These are phyloP conservation scores for Pelmatolapia mariae DNA, from an alignment of 2,113 vertebrate species.

Conservation along the genomic window DNA sequence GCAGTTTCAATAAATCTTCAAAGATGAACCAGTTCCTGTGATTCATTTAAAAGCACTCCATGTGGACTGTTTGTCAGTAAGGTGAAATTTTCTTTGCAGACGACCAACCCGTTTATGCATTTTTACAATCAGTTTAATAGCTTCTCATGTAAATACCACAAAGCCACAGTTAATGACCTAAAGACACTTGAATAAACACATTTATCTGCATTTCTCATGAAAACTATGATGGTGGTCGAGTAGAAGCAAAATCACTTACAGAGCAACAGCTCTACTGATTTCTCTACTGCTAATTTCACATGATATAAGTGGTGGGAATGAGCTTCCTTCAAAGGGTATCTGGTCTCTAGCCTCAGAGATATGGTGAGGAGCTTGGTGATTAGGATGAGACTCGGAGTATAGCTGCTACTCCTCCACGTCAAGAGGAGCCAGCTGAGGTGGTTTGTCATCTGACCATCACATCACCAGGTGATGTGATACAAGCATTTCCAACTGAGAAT, in stretches of 20 bases:
- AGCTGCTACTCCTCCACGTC: background rate
- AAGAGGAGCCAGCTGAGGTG: background rate
- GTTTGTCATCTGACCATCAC: background rate
- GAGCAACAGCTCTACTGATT: background rate
- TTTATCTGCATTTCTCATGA: background rate
- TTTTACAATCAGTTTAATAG: background rate
- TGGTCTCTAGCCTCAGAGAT: background rate
- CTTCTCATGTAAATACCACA: background rate
- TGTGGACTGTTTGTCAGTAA: background rate
- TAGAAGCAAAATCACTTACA: background rate
- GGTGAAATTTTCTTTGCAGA: background rate
- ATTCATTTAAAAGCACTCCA: background rate
- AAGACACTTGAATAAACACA: background rate
- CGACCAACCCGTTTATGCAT: background rate
- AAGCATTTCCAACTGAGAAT: background rate
- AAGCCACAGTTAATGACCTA: background rate
- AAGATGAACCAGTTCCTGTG: slow-evolving; percentile 56
- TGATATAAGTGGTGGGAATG: background rate
- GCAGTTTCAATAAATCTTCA: slow-evolving; percentile 90
- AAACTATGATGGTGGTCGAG: background rate
- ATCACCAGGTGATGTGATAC: background rate
- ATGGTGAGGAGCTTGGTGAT: background rate
- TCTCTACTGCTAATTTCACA: background rate
- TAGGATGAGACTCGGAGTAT: background rate
- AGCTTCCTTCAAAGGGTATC: background rate